Evolutionary conservation across 2,113 vertebrate genomes (phyloP).

Genomic region (Sitta europaea): DNA sequence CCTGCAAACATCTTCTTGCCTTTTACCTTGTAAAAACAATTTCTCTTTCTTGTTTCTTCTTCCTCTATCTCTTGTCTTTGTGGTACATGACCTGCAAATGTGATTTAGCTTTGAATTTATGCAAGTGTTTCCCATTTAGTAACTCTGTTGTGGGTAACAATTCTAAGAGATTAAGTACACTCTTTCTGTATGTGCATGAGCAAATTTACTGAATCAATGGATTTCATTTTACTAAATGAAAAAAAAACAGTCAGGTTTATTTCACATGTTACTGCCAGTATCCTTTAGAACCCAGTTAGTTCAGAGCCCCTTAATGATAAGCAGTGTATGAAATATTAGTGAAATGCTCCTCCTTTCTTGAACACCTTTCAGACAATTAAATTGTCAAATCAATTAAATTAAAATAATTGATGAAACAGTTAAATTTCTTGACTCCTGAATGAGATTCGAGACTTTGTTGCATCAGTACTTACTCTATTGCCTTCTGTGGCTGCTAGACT

Average conservation of each 20-base stretch:
- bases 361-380: neutral
- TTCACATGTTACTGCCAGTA: neutral
- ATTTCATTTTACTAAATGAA: neutral
- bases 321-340: neutral
- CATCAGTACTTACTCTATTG: neutral
- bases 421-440: neutral
- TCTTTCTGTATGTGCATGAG: neutral
- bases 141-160: neutral
- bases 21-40: neutral
- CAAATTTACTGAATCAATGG: neutral
- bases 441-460: neutral
- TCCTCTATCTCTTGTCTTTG: neutral
- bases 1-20: neutral
- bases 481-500: neutral
- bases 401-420: neutral
- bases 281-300: neutral
- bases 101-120: neutral
- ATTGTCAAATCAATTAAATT: neutral
- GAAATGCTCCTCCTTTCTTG: neutral
- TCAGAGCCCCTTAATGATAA: neutral
- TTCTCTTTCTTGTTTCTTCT: neutral
- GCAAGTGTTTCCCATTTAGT: neutral
- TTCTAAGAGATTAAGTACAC: neutral
- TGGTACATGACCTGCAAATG: neutral
- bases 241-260: neutral